Base-by-base conservation (phyloP, 2,888 invertebrate species). In the Escarpia spicata region DNA sequence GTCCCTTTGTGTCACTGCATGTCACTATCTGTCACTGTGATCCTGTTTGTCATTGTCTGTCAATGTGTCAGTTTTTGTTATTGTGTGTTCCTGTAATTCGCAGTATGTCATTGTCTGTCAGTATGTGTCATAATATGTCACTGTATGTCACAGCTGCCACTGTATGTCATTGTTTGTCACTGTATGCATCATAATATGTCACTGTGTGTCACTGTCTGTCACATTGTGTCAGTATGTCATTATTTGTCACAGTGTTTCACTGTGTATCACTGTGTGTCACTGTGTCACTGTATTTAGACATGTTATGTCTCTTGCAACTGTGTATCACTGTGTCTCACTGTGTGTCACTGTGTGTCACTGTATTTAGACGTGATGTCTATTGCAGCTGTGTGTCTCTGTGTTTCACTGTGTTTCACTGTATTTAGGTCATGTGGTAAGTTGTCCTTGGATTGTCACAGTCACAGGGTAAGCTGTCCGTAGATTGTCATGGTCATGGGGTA, bases 231-330 rank as follows among this genome's bases (percentile, higher is more conserved):
- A 75, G 4, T 19, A 75, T 19, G n/a, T 75, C 26, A 75, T 4
- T 26, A n/a, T 75, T n/a, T 75, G 19, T 6, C 8, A 43, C n/a
- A 43, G 0, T 90, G 43, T 10, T 90, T 19, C 90, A 90, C 90
- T 43, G 15, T 90, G 90, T 90, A 37, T 6, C 75, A 75, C 19
- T 75, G 75, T 26, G 4, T 26, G 1, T 75, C 4, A 75, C 19
- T 91, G 43, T 91, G 37, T 31, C 37, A 52, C 43, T 91, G 15
- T 37, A 26, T 44, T 91, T 91, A 26, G 43, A 91, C 26, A 19
- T 31, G 45, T 44, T n/a, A 26, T 90, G 31, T 52, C 91, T 90
- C 52, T 94, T 96, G 12, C 97, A 98, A 98, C 98, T 99, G 98
- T 99, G 99, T 96, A 97, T 98, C 93, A 98, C 0, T 37, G 37